Evolutionary conservation across 1,140 invertebrate species (phyloP), one percentile per base, ranked within the genome.

Genomic region (Chionoecetes opilio): DNA sequence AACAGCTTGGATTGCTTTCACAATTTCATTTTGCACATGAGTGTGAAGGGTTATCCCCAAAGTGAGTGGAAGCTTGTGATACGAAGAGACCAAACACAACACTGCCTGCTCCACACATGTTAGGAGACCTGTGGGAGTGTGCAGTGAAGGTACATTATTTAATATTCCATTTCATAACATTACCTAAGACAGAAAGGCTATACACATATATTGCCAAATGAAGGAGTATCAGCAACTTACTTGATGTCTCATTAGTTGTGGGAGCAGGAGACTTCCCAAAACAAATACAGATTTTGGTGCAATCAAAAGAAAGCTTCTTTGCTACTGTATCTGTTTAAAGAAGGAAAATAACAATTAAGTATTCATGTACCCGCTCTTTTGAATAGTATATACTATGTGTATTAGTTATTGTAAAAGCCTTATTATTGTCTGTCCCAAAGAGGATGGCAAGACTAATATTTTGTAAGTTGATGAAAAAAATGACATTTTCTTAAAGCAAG

Each of bases 101-200:
- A 94, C 93, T 3, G 93, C 93, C 82, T 90, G 53, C 35, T 94
- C 93, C 1, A 94, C 46, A 38, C 32, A n/a, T 26, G 86, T 94
- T 35, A 94, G 26, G 3, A 94, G 86, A 90, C 93, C 93, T 94
- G 34, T 3, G 53, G 35, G n/a, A 90, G 21, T n/a, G n/a, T n/a
- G 21, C 21, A 75, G 14, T 46, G 41, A 14, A 46, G 5, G 5
- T 46, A 14, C 21, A 53, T 53, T 53, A 53, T 53, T 9, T 17
- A 53, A 53, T 53, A 53, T 14, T 53, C 46, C 46, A 3, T 9
- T 53, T 53, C 11, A 53, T 53, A 53, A 14, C 11, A 53, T 3
- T 14, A 53, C 46, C 11, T 53, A 53, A 53, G 9, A 53, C 21
- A 17, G 46, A 1, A 53, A 41, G 21, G 21, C 46, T 53, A 53